phyloP scores from a whole-genome alignment of 2,888 invertebrate genomes.

The Galeruca laticollis region DNA sequence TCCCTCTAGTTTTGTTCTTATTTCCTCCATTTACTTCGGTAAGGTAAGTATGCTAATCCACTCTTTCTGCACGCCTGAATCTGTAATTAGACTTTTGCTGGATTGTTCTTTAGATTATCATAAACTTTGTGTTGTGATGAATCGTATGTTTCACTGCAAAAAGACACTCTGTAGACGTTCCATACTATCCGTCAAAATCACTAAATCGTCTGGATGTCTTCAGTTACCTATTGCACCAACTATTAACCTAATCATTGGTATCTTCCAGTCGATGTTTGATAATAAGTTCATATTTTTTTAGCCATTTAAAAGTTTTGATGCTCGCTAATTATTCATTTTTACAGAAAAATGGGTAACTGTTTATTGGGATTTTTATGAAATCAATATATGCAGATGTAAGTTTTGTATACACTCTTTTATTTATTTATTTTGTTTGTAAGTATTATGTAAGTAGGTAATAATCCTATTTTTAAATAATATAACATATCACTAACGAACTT shows the following conservation, averaged over 20 bases:
- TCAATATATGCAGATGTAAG: neutral
- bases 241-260: neutral
- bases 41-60: too few relatives aligned
- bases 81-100: too few relatives aligned
- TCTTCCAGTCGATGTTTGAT: neutral
- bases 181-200: too few relatives aligned
- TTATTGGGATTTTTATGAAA: conserved; percentile 16
- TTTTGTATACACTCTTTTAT: conserved; percentile 22
- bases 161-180: too few relatives aligned
- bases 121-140: too few relatives aligned
- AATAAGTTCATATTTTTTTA: neutral
- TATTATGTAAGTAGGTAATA: conserved; percentile 41
- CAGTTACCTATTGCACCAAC: neutral
- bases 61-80: too few relatives aligned
- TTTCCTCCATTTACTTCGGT: too few relatives aligned
- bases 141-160: too few relatives aligned
- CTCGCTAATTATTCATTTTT: neutral
- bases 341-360: too few relatives aligned
- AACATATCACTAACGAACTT: conserved; percentile 49
- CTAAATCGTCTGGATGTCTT: neutral
- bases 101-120: too few relatives aligned
- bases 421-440: conserved; percentile 37
- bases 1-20: too few relatives aligned
- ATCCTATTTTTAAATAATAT: conserved; percentile 41
- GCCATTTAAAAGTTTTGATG: neutral